phyloP scores from a whole-genome alignment of 1,140 invertebrate genomes.

The Scaptomyza montana region DNA sequence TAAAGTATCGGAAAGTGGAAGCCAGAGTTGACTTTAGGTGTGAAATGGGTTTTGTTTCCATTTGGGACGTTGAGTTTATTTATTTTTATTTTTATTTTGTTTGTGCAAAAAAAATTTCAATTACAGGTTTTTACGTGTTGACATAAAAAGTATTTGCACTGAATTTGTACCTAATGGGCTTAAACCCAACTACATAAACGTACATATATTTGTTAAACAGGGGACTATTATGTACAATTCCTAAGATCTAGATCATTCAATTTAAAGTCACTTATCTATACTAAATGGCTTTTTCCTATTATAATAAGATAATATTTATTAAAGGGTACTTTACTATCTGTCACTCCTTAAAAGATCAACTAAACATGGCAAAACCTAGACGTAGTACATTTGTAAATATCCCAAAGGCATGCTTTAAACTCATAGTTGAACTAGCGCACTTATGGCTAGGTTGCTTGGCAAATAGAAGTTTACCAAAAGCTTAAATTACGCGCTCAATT shows the following conservation, averaged over 20 bases:
- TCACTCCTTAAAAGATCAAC: not conserved
- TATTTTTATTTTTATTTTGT: conserved; percentile 4
- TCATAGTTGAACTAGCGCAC: conserved; percentile 55
- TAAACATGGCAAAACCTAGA: not conserved
- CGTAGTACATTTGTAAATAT: too few relatives aligned
- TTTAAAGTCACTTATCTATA: too few relatives aligned
- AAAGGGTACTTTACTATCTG: not conserved
- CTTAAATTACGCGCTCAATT: conserved; percentile 80
- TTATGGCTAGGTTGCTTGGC: conserved; percentile 43
- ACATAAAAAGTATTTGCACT: not conserved
- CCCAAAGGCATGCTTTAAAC: not conserved
- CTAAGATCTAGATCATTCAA: too few relatives aligned
- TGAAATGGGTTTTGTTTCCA: conserved; percentile 14
- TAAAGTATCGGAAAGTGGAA: conserved; percentile 35
- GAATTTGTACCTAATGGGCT: not conserved
- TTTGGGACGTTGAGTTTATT: not conserved
- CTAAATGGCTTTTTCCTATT: too few relatives aligned
- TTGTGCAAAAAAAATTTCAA: conserved; percentile 27
- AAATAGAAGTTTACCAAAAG: conserved; percentile 58
- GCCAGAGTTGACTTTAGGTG: conserved; percentile 4
- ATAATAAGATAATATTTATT: not conserved
- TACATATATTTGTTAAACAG: too few relatives aligned
- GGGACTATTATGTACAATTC: too few relatives aligned
- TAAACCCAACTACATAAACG: not conserved
- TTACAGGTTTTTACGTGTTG: not conserved